Evolutionary conservation across 2,888 invertebrate species (phyloP), one percentile per base, ranked within the genome.

Genomic region (Chymomyza procnemis): DNA sequence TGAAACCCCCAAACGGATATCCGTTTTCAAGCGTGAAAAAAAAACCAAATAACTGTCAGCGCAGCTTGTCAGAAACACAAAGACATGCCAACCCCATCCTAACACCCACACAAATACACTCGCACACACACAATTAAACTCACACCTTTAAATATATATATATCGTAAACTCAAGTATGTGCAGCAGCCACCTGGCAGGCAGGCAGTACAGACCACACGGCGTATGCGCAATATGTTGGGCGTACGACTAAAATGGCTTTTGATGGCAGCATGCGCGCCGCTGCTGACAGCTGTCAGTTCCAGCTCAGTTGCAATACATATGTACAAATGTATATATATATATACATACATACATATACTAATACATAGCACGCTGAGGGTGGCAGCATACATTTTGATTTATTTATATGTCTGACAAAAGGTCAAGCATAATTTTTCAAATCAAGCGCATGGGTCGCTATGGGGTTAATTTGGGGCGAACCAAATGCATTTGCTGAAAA

Each of bases 401-500:
- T 41, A 22, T 52, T 50, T 30, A 52, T 26, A 26, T 47, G 30
- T 4, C 14, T 55, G 48, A 18, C 57, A 73, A 85, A 80, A 81
- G 82, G 81, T 72, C 78, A 50, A 71, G 69, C 82, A 79, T 79
- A 86, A 82, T 82, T 87, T 85, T 85, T 72, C 87, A 78, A n/a
- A 78, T 78, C 69, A 76, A 67, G 34, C 34, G 34, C 12, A 26
- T 26, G 26, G 34, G 34, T 9, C 12, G 34, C 1, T 12, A 41
- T 12, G 34, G 34, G 34, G 34, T 12, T 41, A 41, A 41, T 41
- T 41, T 41, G 34, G 34, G 34, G 12, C 34, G 34, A 41, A 5
- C 34, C 34, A 41, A 41, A 41, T 41, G 34, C 34, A 41, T 41
- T 41, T 41, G 3, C 34, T 41, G 34, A 41, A 41, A 41, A 41